phyloP scores from a whole-genome alignment of 2,888 invertebrate genomes.

The Leucania comma region DNA sequence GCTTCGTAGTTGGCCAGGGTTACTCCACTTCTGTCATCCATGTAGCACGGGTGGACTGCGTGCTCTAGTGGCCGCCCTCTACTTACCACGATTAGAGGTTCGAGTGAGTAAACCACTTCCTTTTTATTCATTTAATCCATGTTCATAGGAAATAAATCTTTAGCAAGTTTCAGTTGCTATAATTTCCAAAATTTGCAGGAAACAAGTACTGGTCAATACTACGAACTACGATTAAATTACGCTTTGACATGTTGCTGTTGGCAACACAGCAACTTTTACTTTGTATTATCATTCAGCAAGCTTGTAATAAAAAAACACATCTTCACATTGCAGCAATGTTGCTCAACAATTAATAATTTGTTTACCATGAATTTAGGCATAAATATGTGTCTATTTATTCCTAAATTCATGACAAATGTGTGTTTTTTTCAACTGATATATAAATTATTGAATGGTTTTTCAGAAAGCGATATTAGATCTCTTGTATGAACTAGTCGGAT shows the following conservation, averaged over 20 bases:
- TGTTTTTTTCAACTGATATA: background rate
- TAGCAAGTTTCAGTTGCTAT: too few species aligned
- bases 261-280: background rate
- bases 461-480: conserved; percentile 98
- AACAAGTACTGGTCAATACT: background rate
- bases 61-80: conserved; percentile 94
- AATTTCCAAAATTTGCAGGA: background rate
- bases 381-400: too few species aligned
- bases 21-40: conserved; percentile 96
- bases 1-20: conserved; percentile 97
- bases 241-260: background rate
- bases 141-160: background rate
- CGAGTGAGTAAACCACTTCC: conserved; percentile 92
- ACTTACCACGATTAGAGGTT: conserved; percentile 97
- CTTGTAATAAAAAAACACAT: background rate
- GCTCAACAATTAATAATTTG: background rate
- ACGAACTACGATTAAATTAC: background rate
- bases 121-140: background rate
- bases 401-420: too few species aligned
- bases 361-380: background rate
- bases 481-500: conserved; percentile 96
- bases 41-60: conserved; percentile 93
- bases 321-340: background rate
- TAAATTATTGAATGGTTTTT: conserved; percentile 53
- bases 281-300: background rate